Evolutionary conservation across 2,888 invertebrate genomes (phyloP), one percentile per base, ranked within the genome.

Genomic region (Cheiracanthium punctorium): DNA sequence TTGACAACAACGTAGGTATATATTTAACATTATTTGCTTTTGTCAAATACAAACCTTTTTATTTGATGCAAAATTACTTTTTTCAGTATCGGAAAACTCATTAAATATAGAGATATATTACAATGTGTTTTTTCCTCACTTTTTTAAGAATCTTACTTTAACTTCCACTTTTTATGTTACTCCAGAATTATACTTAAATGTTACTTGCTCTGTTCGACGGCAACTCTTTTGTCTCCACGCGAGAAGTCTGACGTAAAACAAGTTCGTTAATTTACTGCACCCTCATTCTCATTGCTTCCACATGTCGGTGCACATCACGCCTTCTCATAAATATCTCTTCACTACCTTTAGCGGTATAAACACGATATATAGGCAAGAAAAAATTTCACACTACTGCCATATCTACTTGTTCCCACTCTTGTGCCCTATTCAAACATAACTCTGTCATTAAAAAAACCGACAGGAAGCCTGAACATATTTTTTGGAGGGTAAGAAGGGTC

Each of bases 401-500:
- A 69, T 69, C 37, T 33, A 69, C 69, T 69, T 69, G 69, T 32
- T 69, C 69, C 32, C 69, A n/a, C 69, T 33, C 33, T 69, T 69
- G 33, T 24, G 33, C 37, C 69, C 33, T 69, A 37, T 69, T 69
- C 69, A 69, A 69, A 69, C 69, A 69, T 69, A 33, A 20, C 17
- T 33, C 37, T 20, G 14, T 33, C 20, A 33, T n/a, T n/a, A 24
- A 69, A 77, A 77, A 77, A 77, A 69, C 41, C 69, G 48, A 70
- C 77, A 77, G 77, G 77, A 77, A 77, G 20, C 76, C 32, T 8
- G 32, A 67, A 69, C 24, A 48, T 77, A 75, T 75, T 77, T 69
- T 77, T 69, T 43, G 32, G 30, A 37, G 37, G 52, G 58, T 28
- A 41, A 67, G 67, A 76, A 69, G 43, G 48, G 77, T 67, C 17